Evolutionary conservation across 2,888 invertebrate genomes (phyloP).

Genomic region (Euzetes globulus): DNA sequence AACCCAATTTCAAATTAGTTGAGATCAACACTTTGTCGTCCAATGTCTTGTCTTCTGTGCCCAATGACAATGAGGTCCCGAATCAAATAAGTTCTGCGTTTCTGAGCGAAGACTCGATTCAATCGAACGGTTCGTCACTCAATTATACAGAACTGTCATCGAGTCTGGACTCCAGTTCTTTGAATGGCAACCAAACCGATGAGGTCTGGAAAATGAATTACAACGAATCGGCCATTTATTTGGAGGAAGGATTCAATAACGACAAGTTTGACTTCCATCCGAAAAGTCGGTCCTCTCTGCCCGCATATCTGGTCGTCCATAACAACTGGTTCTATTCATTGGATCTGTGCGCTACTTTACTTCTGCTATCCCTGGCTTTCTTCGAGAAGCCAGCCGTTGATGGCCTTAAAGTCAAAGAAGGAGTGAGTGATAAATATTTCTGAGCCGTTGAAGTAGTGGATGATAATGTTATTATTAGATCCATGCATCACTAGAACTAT

Average conservation of each 20-base stretch:
- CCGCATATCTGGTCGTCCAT: slow-evolving; percentile 77
- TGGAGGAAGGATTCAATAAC: slow-evolving; percentile 84
- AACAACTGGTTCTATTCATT: slow-evolving; percentile 77
- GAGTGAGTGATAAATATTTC: slow-evolving; percentile 44
- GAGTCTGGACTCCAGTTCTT: background rate
- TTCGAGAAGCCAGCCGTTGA: slow-evolving; percentile 73
- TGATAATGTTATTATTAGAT: slow-evolving; percentile 52
- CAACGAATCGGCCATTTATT: slow-evolving; percentile 77
- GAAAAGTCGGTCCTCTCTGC: slow-evolving; percentile 68
- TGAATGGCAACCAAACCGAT: background rate
- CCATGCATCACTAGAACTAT: slow-evolving; percentile 70
- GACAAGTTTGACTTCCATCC: slow-evolving; percentile 86
- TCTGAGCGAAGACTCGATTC: background rate
- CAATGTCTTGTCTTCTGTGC: background rate
- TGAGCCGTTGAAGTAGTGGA: background rate
- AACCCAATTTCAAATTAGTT: background rate
- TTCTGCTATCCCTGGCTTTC: slow-evolving; percentile 66
- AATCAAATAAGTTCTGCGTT: slow-evolving; percentile 30
- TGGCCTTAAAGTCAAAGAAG: slow-evolving; percentile 57
- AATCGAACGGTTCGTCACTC: background rate
- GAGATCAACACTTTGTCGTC: background rate
- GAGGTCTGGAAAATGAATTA: slow-evolving; percentile 73
- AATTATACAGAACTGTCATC: slow-evolving; percentile 14
- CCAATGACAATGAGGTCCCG: slow-evolving; percentile 18
- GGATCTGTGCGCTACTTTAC: slow-evolving; percentile 66